Base-by-base conservation (phyloP, 2,797 vertebrate species). In the Poeciliopsis infans region DNA sequence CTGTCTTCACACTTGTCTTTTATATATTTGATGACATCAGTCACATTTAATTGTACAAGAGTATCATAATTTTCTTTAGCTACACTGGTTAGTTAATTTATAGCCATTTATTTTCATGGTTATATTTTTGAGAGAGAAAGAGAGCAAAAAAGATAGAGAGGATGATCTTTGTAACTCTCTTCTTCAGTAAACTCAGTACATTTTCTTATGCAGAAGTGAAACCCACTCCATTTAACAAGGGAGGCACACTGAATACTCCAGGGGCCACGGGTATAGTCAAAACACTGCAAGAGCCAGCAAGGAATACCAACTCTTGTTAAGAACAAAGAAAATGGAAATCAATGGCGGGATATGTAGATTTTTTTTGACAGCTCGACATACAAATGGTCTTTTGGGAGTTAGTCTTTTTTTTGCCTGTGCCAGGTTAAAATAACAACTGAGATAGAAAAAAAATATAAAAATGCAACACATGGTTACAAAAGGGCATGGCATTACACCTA, bases 251-350 rank as follows among this genome's bases (percentile, higher is more conserved):
- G 85, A 92, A 94, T 93, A 83, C 93, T 93, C 91, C 49, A 70
- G 88, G 90, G 92, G 85, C 77, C 73, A 36, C 71, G 71, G 79
- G 81, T 93, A 94, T 93, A 90, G 92, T 93, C 85, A 88, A 91
- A 93, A 93, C 90, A 90, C 86, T 72, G 81, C 75, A 20, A 84
- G 81, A 94, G 81, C 80, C 84, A 79, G 88, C 61, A 49, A 90
- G 84, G 91, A 92, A 92, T 92, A 89, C 86, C 91, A 94, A 93
- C 91, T 90, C 83, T 74, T 81, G 89, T 90, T 91, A 89, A 85
- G 91, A 95, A 94, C 91, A 95, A 93, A 94, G 90, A 76, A 78
- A 86, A 86, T 87, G 91, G 87, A 93, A 95, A 94, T 94, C 91
- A 94, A 90, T 94, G 85, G 86, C 74, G 85, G 86, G 86, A 89